A percentile compares a stretch with the other conserved stretches of the same genome.
Conservation (phyloP, 2,113 vertebrate genomes). For the Irena cyanogastra region DNA sequence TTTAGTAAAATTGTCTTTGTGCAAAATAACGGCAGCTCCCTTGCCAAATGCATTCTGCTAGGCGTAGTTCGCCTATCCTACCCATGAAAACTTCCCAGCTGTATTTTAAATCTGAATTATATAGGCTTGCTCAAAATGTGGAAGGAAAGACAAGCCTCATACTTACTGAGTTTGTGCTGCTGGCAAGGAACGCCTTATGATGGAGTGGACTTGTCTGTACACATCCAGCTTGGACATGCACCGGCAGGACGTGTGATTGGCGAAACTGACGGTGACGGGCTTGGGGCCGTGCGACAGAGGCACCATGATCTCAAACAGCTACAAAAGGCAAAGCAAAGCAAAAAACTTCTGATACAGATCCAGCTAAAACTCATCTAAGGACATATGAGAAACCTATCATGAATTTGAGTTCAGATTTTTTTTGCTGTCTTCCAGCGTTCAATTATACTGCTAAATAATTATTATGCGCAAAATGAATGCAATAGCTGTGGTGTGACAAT, state of each 20-base stretch:
- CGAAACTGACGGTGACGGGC: slow-evolving; percentile 92
- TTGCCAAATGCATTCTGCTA: not conserved
- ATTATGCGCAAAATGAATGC: not conserved
- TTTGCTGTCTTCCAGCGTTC: not conserved
- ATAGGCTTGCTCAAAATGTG: not conserved
- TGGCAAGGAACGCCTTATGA: slow-evolving; percentile 90
- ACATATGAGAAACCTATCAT: not conserved
- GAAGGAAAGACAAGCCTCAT: not conserved
- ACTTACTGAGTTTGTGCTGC: slow-evolving; percentile 83
- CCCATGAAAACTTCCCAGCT: not conserved
- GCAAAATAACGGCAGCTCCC: not conserved
- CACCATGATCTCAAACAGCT: slow-evolving; percentile 97
- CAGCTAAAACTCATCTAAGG: not conserved
- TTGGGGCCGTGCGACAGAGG: slow-evolving; percentile 89
- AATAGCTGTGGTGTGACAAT: not conserved
- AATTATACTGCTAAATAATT: not conserved
- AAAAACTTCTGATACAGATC: not conserved
- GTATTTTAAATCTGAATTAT: not conserved
- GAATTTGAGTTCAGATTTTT: not conserved
- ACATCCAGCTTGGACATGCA: slow-evolving; percentile 95
- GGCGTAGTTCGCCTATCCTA: accelerated
- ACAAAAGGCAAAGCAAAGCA: not conserved
- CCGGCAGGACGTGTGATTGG: slow-evolving; percentile 94
- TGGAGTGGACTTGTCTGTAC: slow-evolving; percentile 93
- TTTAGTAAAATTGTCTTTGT: not conserved